phyloP scores from a whole-genome alignment of 2,113 vertebrate genomes.

The cat (Felis catus) region F.catus_Fca126_mat1.0 CM031428.1:27212001-27212500 shows the following conservation, averaged over 20 bases:
- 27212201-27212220: background rate
- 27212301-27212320: conserved; percentile 37
- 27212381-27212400: too few relatives aligned
- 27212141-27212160: conserved; percentile 11
- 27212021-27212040: background rate
- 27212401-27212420: too few relatives aligned
- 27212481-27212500: too few relatives aligned
- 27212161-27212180: background rate
- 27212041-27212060: conserved; percentile 45
- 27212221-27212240: conserved; percentile 15
- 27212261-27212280: background rate
- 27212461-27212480: too few relatives aligned
- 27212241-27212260: background rate
- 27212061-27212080: conserved; percentile 36
- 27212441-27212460: too few relatives aligned
- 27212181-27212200: conserved; percentile 43
- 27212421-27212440: too few relatives aligned
- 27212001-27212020: conserved; percentile 48
- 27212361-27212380: too few relatives aligned
- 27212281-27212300: conserved; percentile 14
- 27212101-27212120: conserved; percentile 39
- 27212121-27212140: background rate
- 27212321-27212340: conserved; percentile 25
- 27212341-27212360: too few relatives aligned
- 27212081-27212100: background rate